Evolutionary conservation across 2,888 invertebrate species (phyloP).

Genomic region (Aricia artaxerxes): DNA sequence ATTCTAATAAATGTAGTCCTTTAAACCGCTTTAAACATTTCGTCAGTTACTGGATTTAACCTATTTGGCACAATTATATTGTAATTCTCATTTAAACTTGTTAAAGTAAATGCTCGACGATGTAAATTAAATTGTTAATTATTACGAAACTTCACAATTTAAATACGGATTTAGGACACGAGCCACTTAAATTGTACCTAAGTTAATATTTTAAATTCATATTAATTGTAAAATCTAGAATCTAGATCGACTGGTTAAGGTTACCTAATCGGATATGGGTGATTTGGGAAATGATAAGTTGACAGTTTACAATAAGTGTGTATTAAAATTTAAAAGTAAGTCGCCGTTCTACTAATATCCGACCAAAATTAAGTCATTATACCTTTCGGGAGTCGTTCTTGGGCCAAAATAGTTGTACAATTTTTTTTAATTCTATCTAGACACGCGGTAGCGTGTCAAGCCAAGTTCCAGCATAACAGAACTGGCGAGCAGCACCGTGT

Average conservation of each 20-base stretch:
- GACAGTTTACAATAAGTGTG: neutral
- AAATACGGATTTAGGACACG: slow-evolving; percentile 4
- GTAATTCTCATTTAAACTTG: neutral
- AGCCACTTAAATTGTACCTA: neutral
- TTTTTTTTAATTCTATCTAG: too few species aligned
- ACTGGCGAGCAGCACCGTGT: too few species aligned
- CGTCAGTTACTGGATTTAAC: neutral
- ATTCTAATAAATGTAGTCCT: neutral
- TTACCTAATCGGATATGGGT: neutral
- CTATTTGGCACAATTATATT: neutral
- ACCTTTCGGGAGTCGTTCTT: too few species aligned
- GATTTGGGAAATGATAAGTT: neutral
- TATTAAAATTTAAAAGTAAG: neutral
- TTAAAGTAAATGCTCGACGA: neutral
- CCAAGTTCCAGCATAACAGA: too few species aligned
- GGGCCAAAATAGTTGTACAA: too few species aligned
- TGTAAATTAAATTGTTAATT: slow-evolving; percentile 6
- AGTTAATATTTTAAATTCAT: neutral
- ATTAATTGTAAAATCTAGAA: neutral
- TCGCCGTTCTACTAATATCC: too few species aligned
- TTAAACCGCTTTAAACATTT: neutral
- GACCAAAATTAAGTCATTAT: too few species aligned
- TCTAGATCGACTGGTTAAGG: neutral
- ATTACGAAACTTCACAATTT: neutral
- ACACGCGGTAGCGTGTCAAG: too few species aligned